Conservation (phyloP, 1,140 invertebrate genomes). For the Pseudomyrmex dendroicus region DNA sequence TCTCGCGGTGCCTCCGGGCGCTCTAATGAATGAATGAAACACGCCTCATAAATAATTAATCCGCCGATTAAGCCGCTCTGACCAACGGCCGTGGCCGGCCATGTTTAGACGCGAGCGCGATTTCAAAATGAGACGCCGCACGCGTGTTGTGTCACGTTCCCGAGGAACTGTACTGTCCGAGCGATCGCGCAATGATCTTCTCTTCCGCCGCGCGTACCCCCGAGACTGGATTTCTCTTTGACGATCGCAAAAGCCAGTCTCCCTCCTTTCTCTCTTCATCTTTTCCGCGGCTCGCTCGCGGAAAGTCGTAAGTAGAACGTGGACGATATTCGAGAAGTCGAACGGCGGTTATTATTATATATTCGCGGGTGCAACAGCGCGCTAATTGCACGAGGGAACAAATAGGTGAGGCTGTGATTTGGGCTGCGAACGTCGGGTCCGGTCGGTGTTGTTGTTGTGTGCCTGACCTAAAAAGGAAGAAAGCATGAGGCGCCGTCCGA, state of each 20-base stretch:
- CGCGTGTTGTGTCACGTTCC: conserved; percentile 64
- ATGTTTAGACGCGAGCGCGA: conserved; percentile 60
- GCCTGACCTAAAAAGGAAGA: conserved; percentile 65
- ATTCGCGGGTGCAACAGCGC: conserved; percentile 32
- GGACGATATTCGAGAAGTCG: neutral
- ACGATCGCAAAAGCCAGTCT: too few relatives aligned
- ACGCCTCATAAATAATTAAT: conserved; percentile 86
- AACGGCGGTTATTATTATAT: neutral
- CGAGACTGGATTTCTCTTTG: too few relatives aligned
- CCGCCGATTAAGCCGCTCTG: conserved; percentile 82
- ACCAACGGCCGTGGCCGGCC: conserved; percentile 76
- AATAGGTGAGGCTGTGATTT: conserved; percentile 37
- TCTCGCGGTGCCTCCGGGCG: conserved; percentile 74
- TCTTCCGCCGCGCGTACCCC: too few relatives aligned
- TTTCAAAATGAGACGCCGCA: conserved; percentile 28
- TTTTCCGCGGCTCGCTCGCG: neutral
- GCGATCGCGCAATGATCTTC: conserved; percentile 3
- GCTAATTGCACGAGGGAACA: conserved; percentile 54
- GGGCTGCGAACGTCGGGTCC: conserved; percentile 43
- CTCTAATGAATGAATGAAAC: conserved; percentile 86
- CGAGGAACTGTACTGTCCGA: neutral
- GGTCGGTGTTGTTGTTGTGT: neutral
- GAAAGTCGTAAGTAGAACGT: conserved; percentile 52
- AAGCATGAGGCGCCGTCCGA: conserved; percentile 64
- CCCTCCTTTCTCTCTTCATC: neutral